Percentiles rank a stretch among this genome's conserved stretches.
phyloP scores from a whole-genome alignment of 2,113 vertebrate genomes.

The Coracopsis vasa region DNA sequence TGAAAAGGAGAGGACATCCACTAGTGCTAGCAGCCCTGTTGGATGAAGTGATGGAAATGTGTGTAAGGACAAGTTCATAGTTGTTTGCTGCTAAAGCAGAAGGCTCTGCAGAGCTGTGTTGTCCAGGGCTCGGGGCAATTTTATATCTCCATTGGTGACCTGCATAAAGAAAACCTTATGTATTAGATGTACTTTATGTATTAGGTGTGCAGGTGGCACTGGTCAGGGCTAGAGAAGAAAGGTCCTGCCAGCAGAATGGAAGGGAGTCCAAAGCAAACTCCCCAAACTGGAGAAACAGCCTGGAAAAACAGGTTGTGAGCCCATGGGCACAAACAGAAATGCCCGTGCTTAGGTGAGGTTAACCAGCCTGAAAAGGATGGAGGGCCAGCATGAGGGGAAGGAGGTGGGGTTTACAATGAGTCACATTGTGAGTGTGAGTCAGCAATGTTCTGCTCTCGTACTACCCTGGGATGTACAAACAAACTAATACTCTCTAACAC shows the following conservation, averaged over 20 bases:
- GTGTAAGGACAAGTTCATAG: not conserved
- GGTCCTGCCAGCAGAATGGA: not conserved
- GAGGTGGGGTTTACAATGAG: not conserved
- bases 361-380: not conserved
- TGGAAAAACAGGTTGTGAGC: not conserved
- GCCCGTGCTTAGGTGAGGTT: not conserved
- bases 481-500: not conserved
- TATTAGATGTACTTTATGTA: not conserved
- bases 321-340: not conserved
- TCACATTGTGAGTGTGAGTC: not conserved
- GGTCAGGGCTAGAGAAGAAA: not conserved
- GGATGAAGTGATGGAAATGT: not conserved
- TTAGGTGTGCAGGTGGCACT: not conserved
- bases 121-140: not conserved
- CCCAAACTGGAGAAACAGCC: not conserved
- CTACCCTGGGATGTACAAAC: not conserved
- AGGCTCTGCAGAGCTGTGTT: not conserved
- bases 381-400: not conserved
- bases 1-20: not conserved
- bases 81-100: not conserved
- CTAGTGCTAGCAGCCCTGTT: not conserved
- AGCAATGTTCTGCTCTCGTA: not conserved
- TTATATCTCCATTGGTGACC: not conserved
- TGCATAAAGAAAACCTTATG: not conserved
- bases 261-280: not conserved